phyloP scores from a whole-genome alignment of 2,113 vertebrate genomes.

The Ancistrus triradiatus region DNA sequence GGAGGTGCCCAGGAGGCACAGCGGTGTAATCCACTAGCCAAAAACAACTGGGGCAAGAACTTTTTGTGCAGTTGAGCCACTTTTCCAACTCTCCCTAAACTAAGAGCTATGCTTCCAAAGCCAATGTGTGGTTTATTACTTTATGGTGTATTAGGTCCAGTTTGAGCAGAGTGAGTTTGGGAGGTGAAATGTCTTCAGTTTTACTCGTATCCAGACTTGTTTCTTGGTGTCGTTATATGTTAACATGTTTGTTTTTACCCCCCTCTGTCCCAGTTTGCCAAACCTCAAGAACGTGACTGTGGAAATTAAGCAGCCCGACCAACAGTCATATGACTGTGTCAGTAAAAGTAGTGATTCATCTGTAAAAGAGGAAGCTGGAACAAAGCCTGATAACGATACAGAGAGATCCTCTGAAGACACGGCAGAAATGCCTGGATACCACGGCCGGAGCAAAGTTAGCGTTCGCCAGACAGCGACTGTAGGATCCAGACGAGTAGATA shows the following conservation, averaged over 20 bases:
- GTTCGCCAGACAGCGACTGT: conserved; percentile 17
- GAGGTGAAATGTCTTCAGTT: not conserved
- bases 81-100: no score
- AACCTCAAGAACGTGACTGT: conserved; percentile 47
- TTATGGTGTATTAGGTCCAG: not conserved
- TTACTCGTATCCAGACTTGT: not conserved
- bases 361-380: not conserved
- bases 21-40: no score
- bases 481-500: conserved; percentile 40
- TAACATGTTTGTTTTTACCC: not conserved
- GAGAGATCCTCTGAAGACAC: conserved; percentile 23
- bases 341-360: conserved; percentile 27
- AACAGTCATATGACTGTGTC: conserved; percentile 11
- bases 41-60: no score
- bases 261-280: conserved; percentile 47
- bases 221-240: conserved; percentile 15
- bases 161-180: not conserved
- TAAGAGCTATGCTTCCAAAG: no score
- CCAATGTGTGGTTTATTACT: not conserved
- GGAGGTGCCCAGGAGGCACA: no score
- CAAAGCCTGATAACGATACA: conserved; percentile 32
- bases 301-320: conserved; percentile 38
- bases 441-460: conserved; percentile 39
- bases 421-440: conserved; percentile 52
- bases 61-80: no score